Percentiles rank a stretch among this genome's conserved stretches.
Evolutionary conservation across 1,140 invertebrate species (phyloP).

Genomic region (Brachionus asplanchnoidis): DNA sequence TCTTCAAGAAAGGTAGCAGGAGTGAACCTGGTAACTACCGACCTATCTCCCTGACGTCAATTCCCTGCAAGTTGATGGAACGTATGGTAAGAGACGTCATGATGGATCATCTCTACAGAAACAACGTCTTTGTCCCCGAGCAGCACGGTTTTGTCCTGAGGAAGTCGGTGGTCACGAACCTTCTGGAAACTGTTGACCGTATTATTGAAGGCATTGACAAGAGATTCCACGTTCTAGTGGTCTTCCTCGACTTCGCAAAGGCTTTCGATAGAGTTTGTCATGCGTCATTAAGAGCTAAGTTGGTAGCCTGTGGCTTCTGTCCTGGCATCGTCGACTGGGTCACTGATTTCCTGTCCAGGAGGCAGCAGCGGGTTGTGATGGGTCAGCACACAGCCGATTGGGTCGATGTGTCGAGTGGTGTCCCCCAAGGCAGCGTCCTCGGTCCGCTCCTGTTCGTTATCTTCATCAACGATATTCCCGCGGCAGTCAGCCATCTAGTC

Average conservation of each 20-base stretch:
- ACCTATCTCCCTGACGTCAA: not conserved
- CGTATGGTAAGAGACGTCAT: not conserved
- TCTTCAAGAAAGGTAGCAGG: slow-evolving; percentile 23
- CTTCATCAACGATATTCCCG: slow-evolving; percentile 42
- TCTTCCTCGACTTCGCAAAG: not conserved
- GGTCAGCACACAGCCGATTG: not conserved
- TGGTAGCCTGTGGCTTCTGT: not conserved
- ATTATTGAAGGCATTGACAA: not conserved
- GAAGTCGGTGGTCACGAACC: not conserved
- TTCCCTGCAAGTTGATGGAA: slow-evolving; percentile 3
- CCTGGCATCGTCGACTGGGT: not conserved
- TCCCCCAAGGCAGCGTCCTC: not conserved
- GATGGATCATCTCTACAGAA: not conserved
- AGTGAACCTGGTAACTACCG: not conserved
- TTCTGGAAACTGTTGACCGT: not conserved
- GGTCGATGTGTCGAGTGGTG: not conserved
- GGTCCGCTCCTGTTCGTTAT: not conserved
- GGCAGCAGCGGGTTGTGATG: not conserved
- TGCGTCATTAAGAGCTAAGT: not conserved
- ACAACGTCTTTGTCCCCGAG: not conserved
- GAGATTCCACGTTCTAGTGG: not conserved
- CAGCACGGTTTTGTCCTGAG: not conserved
- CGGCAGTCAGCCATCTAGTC: not conserved
- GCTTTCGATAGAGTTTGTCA: not conserved
- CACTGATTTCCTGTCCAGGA: not conserved